Conservation (phyloP, 1,140 invertebrate species). For the Medauroidea extradentata region DNA sequence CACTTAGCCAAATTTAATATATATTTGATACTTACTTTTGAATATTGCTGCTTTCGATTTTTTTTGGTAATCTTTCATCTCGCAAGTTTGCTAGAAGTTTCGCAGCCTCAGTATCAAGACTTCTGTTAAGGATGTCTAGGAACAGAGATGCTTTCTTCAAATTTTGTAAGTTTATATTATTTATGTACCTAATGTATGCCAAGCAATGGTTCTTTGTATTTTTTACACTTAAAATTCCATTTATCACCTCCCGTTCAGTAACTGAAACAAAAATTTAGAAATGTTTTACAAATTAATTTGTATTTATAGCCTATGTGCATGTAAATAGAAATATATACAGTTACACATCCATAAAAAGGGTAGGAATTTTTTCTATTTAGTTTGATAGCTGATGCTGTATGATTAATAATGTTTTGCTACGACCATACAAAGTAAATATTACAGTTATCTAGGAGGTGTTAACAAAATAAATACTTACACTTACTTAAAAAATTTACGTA, state of each 20-base stretch:
- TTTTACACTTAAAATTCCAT: constrained; percentile 88
- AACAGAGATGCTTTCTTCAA: constrained; percentile 90
- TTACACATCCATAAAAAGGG: too few relatives aligned
- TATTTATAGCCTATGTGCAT: too few relatives aligned
- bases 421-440: too few relatives aligned
- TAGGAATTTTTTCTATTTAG: too few relatives aligned
- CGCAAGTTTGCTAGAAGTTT: constrained; percentile 84
- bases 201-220: constrained; percentile 95
- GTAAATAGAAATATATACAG: too few relatives aligned
- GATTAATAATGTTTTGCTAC: too few relatives aligned
- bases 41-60: constrained; percentile 83
- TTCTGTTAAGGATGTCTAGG: constrained; percentile 89
- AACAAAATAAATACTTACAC: too few relatives aligned
- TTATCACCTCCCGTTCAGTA: constrained; percentile 95
- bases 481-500: too few relatives aligned
- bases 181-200: constrained; percentile 94
- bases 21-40: constrained; percentile 67
- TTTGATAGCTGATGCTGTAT: too few relatives aligned
- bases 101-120: constrained; percentile 89
- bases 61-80: constrained; percentile 79
- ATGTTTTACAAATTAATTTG: too few relatives aligned
- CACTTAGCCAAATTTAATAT: too few relatives aligned
- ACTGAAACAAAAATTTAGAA: constrained; percentile 56
- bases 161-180: constrained; percentile 96
- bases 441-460: too few relatives aligned